Evolutionary conservation across 2,113 vertebrate species (phyloP), one percentile per base, ranked within the genome.

Genomic region (Ptychochromis oligacanthus): DNA sequence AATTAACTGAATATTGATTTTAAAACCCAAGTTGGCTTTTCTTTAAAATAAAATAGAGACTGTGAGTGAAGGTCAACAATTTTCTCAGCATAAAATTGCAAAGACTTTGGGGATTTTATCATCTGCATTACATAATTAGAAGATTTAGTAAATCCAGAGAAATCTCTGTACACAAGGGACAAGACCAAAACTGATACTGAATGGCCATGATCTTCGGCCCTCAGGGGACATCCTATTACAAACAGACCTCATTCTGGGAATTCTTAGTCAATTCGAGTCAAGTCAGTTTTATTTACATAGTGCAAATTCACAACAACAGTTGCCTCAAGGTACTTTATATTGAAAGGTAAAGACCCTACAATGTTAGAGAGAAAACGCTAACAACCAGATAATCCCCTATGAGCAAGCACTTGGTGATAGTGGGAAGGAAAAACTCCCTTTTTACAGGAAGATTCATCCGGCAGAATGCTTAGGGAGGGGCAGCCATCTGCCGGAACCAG

Each of bases 91-190:
- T 72, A 34, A 72, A 72, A 54, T 72, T 72, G 67, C 6, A 72
- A 72, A 72, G 46, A n/a, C 67, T 54, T 72, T 54, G 67, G 43
- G 46, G 46, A 72, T 34, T 72, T 72, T 46, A 54, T 72, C 11
- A 72, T 54, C 46, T 14, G n/a, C 26, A n/a, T 54, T 72, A 52
- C 52, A 72, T 54, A 72, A 72, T 72, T 72, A 54, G 26, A 20
- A 13, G 7, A 72, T 72, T 72, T 72, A 72, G 67, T n/a, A 72
- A 72, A 72, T 72, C 46, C 67, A 72, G 46, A 72, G 67, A 72
- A 54, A 72, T 72, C 65, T 72, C 17, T 54, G 26, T 72, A 54
- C 26, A 54, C 46, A 0, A 34, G 46, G 46, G 67, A 72, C 46
- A 52, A 52, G 65, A 17, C 46, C 8, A 54, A 72, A 54, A 31